Conservation (phyloP, 64 coral and sea anemone species). For the Pachyseris speciosa region DNA sequence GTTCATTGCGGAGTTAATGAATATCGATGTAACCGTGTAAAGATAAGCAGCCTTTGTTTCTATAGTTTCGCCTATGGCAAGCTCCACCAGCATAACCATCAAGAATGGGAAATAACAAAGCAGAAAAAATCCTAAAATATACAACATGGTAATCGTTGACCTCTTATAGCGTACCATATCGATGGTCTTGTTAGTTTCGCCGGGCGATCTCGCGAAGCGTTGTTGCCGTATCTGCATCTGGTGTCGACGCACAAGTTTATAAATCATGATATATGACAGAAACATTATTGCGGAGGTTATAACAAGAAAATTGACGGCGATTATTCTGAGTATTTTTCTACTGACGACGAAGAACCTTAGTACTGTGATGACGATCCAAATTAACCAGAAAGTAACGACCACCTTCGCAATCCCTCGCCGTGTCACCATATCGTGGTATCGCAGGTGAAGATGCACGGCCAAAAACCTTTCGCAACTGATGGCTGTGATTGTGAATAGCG, state of each 20-base stretch:
- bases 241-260: neutral
- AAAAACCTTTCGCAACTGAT: conserved; percentile 41
- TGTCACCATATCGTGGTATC: conserved; percentile 18
- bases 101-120: conserved; percentile 55
- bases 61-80: conserved; percentile 10
- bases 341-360: neutral
- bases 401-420: neutral
- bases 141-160: conserved; percentile 31
- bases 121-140: conserved; percentile 62
- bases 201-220: neutral
- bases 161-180: conserved; percentile 43
- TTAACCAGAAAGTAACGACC: too few relatives aligned
- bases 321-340: neutral
- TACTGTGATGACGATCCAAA: too few relatives aligned
- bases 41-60: conserved; percentile 17
- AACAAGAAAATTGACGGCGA: neutral
- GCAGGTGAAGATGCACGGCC: conserved; percentile 27
- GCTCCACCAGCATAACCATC: neutral
- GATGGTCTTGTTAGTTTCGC: neutral
- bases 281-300: conserved; percentile 9
- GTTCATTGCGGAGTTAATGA: conserved; percentile 56
- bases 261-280: conserved; percentile 16
- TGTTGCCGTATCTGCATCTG: conserved; percentile 24
- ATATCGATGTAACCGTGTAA: conserved; percentile 33
- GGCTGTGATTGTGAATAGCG: conserved; percentile 23